Conservation (phyloP, 1,140 invertebrate genomes). For the Onthophagus taurus region DNA sequence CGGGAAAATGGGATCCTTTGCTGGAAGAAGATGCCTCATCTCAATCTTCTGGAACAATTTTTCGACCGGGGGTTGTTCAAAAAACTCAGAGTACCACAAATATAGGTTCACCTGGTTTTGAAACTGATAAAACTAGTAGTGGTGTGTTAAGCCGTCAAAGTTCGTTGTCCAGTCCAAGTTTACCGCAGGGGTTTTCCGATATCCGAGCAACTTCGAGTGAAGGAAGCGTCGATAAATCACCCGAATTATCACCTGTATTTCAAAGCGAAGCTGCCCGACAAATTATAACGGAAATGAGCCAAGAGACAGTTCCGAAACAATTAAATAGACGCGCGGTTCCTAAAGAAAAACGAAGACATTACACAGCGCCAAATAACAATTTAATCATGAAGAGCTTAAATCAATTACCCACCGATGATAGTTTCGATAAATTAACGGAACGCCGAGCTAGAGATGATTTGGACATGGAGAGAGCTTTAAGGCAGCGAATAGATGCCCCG, state of each 20-base stretch:
- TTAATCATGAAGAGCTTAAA: conserved; percentile 30
- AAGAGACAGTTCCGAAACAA: conserved; percentile 34
- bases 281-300: conserved; percentile 74
- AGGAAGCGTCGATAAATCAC: conserved; percentile 25
- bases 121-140: conserved; percentile 12
- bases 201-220: conserved; percentile 13
- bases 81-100: conserved; percentile 24
- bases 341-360: conserved; percentile 72
- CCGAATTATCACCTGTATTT: conserved; percentile 54
- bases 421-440: conserved; percentile 25
- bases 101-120: conserved; percentile 10
- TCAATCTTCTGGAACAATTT: conserved; percentile 25
- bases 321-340: conserved; percentile 50
- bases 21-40: conserved; percentile 31
- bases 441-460: conserved; percentile 67
- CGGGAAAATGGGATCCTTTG: conserved; percentile 31
- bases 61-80: conserved; percentile 23
- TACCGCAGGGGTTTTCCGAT: conserved; percentile 19
- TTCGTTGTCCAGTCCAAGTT: conserved; percentile 25
- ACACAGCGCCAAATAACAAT: conserved; percentile 67
- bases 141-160: conserved; percentile 18
- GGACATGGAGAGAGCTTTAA: conserved; percentile 71
- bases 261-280: conserved; percentile 75
- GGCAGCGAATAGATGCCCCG: conserved; percentile 61
- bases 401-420: conserved; percentile 25